Evolutionary conservation across 2,888 invertebrate genomes (phyloP).

Genomic region (Stenoptilia bipunctidactyla): DNA sequence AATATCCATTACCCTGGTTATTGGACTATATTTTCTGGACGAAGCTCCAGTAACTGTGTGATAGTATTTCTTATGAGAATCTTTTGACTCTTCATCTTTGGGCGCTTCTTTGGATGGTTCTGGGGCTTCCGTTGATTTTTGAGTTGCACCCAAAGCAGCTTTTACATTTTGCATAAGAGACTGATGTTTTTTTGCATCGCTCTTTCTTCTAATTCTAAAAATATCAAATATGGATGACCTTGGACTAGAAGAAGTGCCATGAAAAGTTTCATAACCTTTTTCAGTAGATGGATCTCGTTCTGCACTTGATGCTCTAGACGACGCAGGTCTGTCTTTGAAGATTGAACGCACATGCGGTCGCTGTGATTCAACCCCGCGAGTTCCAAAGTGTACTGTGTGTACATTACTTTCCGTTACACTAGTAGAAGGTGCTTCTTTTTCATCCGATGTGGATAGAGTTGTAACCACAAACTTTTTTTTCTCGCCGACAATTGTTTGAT

Average conservation of each 20-base stretch:
- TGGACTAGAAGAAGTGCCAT: slow-evolving; percentile 62
- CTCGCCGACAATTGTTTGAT: slow-evolving; percentile 56
- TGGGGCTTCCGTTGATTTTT: slow-evolving; percentile 43
- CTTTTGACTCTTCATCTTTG: slow-evolving; percentile 37
- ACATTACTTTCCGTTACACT: slow-evolving; percentile 47
- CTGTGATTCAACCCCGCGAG: slow-evolving; percentile 57
- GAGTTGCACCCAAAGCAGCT: slow-evolving; percentile 24
- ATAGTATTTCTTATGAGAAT: slow-evolving; percentile 61
- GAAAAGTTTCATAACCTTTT: slow-evolving; percentile 64
- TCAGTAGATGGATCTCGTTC: slow-evolving; percentile 42
- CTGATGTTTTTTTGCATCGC: slow-evolving; percentile 56
- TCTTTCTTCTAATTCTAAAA: slow-evolving; percentile 59
- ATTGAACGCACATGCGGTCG: slow-evolving; percentile 57
- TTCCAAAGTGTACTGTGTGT: slow-evolving; percentile 64
- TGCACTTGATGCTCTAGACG: slow-evolving; percentile 48
- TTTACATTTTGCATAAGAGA: slow-evolving; percentile 37
- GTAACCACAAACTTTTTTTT: slow-evolving; percentile 57
- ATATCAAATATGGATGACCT: slow-evolving; percentile 66
- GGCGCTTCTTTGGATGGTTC: slow-evolving; percentile 35
- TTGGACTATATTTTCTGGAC: slow-evolving; percentile 59
- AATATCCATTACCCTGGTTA: slow-evolving; percentile 63
- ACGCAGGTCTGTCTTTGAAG: slow-evolving; percentile 46
- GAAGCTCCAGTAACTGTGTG: slow-evolving; percentile 65
- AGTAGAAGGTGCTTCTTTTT: slow-evolving; percentile 38
- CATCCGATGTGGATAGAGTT: slow-evolving; percentile 43